Evolutionary conservation across 2,888 invertebrate species (phyloP), one percentile per base, ranked within the genome.

Genomic region (Troides aeacus): DNA sequence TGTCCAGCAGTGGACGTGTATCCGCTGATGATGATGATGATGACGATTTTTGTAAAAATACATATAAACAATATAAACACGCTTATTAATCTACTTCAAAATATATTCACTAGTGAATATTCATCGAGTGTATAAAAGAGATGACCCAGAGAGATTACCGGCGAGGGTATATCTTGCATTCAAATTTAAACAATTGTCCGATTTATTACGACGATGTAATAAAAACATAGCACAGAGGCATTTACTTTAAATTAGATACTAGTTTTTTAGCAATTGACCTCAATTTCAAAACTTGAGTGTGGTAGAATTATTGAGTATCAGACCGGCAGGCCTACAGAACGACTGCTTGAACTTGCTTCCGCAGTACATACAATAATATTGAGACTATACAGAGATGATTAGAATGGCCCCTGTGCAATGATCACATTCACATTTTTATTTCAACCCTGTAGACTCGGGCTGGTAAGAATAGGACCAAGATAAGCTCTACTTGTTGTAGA

Each of bases 71-170:
- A 58, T 58, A 58, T 10, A 23, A 58, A 56, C 53, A 15, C 18
- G n/a, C 4, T 53, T 7, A 53, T n/a, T 53, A 53, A 53, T 53
- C 53, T 53, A 53, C n/a, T 53, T 53, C 1, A 46, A n/a, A 60
- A 36, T 30, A 24, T 60, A 60, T 60, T 36, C n/a, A 60, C 60
- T 46, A 46, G 60, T 36, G 18, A 60, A 60, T 24, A 64, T 46
- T 59, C 30, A 66, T 36, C 36, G 21, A 42, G 59, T 60, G 30
- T 61, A 56, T 18, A 53, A 30, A 21, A 65, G 21, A 12, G 66
- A 66, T 66, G 66, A 66, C 66, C 66, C 39, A 56, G 15, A 61
- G 53, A 61, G 66, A 66, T 66, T 66, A 61, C 21, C 53, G 61
- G 36, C 39, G 66, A 66, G 60, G 61, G 66, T 61, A 36, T 12